Percentiles rank a stretch among this genome's conserved stretches.
phyloP scores from a whole-genome alignment of 2,888 invertebrate genomes.

The Drosophila fulvimacula region DNA sequence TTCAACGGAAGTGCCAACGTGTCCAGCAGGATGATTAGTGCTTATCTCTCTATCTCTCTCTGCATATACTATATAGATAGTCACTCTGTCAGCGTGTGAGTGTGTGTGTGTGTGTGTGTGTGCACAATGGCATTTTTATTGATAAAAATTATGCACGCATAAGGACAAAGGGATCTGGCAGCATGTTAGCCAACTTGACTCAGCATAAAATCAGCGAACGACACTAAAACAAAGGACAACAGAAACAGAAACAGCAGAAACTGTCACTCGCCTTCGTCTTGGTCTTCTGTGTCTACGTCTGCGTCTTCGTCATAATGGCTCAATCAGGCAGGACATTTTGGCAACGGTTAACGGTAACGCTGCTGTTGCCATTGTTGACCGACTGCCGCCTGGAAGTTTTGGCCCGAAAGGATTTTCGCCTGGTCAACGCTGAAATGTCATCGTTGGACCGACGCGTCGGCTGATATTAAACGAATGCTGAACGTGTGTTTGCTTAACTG shows the following conservation, averaged over 20 bases:
- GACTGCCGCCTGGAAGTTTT: slow-evolving; percentile 43
- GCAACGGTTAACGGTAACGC: slow-evolving; percentile 47
- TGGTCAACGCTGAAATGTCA: slow-evolving; percentile 58
- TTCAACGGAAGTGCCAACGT: slow-evolving; percentile 64
- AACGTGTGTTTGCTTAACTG: slow-evolving; percentile 61
- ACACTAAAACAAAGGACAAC: slow-evolving; percentile 50
- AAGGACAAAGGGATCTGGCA: slow-evolving; percentile 49
- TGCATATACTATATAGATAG: slow-evolving; percentile 4
- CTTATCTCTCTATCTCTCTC: slow-evolving; percentile 14
- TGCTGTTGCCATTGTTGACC: slow-evolving; percentile 55
- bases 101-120: slow-evolving; percentile 11
- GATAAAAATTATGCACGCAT: slow-evolving; percentile 78
- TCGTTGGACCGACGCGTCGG: slow-evolving; percentile 63
- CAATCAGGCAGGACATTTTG: slow-evolving; percentile 57
- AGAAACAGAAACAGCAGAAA: slow-evolving; percentile 29
- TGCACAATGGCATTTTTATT: slow-evolving; percentile 63
- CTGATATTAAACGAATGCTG: slow-evolving; percentile 56
- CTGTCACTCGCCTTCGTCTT: slow-evolving; percentile 22
- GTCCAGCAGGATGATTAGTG: slow-evolving; percentile 56
- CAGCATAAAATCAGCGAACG: slow-evolving; percentile 62
- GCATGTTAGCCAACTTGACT: slow-evolving; percentile 76
- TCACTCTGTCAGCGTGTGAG: background rate
- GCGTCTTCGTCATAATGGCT: slow-evolving; percentile 69
- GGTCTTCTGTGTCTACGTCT: slow-evolving; percentile 40
- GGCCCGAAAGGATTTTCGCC: slow-evolving; percentile 44